Base-by-base conservation (phyloP, 2,888 invertebrate species). In the Caenorhabditis auriculariae region DNA sequence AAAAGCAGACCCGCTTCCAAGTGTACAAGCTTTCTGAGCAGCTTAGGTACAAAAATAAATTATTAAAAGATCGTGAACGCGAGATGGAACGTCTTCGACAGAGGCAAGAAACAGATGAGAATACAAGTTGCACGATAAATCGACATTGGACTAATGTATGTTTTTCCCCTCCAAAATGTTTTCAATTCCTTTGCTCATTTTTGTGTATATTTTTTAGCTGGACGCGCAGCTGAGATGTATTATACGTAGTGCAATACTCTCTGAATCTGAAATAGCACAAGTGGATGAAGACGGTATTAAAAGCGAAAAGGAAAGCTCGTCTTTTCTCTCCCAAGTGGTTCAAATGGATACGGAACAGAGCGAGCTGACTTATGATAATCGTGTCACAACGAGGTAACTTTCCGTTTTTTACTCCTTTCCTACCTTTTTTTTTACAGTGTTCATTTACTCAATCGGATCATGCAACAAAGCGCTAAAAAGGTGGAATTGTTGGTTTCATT, bases 71-170 rank as follows among this genome's bases (percentile, higher is more conserved):
- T 80, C 85, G 91, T 56, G 87, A 92, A n/a, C 89, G 90, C 59
- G 86, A 93, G 63, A 92, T 94, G 71, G 93, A 94, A 82, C 92
- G 93, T 82, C 83, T 94, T 58, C 93, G 94, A 81, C 92, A 93
- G 82, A 86, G 93, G 1, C 93, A 94, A 83, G 91, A 91, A 7
- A 92, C 93, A 82, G 96, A 96, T 82, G 98, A 98, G 85, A 93
- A 94, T 28, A 93, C 98, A 28, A 86, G 96, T 5, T 95, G 93
- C 85, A 93, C 95, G 51, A 93, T 96, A 7, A 96, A 96, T 85
- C 87, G 94, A 63, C 83, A 93, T 83, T 94, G 93, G 93, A 93
- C 93, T 84, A 89, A 92, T 55, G 75, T 80, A 45, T 23, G 55
- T 54, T 28, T 9, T 46, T 24, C 23, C 17, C 48, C 41, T 54